Evolutionary conservation across 2,113 vertebrate species (phyloP), one percentile per base, ranked within the genome.

Genomic region (Herpetotheres cachinnans): DNA sequence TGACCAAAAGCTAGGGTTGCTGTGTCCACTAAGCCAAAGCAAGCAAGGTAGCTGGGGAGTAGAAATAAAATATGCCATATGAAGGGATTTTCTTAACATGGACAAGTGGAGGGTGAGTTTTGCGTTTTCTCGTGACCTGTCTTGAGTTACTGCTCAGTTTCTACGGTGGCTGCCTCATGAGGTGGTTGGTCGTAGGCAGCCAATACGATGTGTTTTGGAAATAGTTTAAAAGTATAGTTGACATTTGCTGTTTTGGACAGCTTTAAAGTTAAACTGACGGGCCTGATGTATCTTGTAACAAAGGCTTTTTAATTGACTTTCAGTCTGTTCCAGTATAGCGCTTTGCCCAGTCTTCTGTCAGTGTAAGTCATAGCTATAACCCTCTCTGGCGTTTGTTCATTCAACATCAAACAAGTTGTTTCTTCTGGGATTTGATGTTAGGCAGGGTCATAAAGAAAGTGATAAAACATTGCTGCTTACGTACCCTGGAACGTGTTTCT

Each of bases 261-360:
- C 58, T 91, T 91, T 87, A 85, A 95, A 93, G 61, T 89, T 76
- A 73, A 87, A 1, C 74, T 69, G 93, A 73, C 78, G 81, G 63
- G 47, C 46, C 74, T 94, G 84, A 91, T 82, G 7, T 32, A 40
- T 92, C 77, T 92, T 26, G 34, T 94, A 93, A 76, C 62, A 82
- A 82, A 89, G 93, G 76, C 54, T 92, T 93, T 96, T 86, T 97
- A 95, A 96, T 91, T 94, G 91, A 58, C 86, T 95, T 93, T 77
- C 78, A 90, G 20, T 81, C 79, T 90, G 88, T 90, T 95, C 85
- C 95, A 96, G 67, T 16, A 11, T 11, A 95, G 74, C 1, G 16
- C 82, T 95, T 95, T 80, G 70, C 90, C 86, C 89, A 90, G 86
- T 65, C 78, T 95, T 54, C 94, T 97, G 93, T 96, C 94, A 86